These are phyloP conservation scores for Ectemnius continuus DNA, from an alignment of 2,888 invertebrate genomes.

Conservation along the genomic window DNA sequence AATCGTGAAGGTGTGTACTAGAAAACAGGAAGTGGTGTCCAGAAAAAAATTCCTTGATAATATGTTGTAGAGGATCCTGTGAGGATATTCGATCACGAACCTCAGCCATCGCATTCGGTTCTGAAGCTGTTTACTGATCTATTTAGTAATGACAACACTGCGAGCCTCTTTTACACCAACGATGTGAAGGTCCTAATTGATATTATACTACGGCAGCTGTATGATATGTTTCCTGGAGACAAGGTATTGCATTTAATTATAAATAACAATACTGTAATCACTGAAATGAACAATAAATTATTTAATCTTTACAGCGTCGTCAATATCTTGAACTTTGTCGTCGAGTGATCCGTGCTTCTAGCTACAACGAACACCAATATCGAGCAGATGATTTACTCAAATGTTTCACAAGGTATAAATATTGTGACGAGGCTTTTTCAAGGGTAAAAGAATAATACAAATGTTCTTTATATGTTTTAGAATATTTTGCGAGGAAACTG, in stretches of 20 bases:
- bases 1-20: slow-evolving; percentile 89
- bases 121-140: slow-evolving; percentile 93
- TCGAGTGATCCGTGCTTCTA: slow-evolving; percentile 89
- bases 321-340: slow-evolving; percentile 89
- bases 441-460: not conserved
- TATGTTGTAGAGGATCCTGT: slow-evolving; percentile 89
- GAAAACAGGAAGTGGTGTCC: not conserved
- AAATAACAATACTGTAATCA: not conserved
- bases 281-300: slow-evolving; percentile 5
- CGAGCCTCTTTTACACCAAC: slow-evolving; percentile 95
- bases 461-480: slow-evolving; percentile 69
- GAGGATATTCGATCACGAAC: slow-evolving; percentile 89
- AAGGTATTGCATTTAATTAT: slow-evolving; percentile 79
- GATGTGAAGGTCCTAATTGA: slow-evolving; percentile 96
- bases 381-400: slow-evolving; percentile 89
- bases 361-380: slow-evolving; percentile 89
- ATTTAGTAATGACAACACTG: slow-evolving; percentile 88
- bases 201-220: slow-evolving; percentile 93
- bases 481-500: slow-evolving; percentile 91
- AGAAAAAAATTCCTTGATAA: slow-evolving; percentile 16
- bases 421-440: not conserved
- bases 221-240: slow-evolving; percentile 93
- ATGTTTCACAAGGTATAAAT: slow-evolving; percentile 84
- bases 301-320: slow-evolving; percentile 79
- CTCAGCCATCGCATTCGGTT: slow-evolving; percentile 90